These are phyloP conservation scores for Melanchra persicariae DNA, from an alignment of 2,888 invertebrate genomes.

Conservation along the genomic window DNA sequence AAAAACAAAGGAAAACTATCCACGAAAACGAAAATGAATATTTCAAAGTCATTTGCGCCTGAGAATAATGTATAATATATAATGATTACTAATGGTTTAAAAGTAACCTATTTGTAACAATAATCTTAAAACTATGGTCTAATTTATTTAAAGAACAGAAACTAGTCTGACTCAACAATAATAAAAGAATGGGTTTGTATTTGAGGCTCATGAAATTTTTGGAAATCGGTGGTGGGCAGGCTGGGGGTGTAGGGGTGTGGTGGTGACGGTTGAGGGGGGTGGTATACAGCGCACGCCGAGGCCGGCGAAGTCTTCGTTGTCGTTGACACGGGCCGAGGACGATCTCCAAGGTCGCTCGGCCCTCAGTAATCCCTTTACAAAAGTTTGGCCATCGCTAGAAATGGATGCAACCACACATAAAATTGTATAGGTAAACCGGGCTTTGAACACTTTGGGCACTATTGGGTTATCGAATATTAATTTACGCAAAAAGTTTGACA, in stretches of 20 bases:
- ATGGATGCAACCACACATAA: conserved; percentile 57
- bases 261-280: conserved; percentile 59
- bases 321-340: conserved; percentile 88
- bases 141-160: conserved; percentile 10
- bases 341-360: conserved; percentile 82
- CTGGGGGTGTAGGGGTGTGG: conserved; percentile 61
- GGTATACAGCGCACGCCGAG: conserved; percentile 76
- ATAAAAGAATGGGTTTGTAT: conserved; percentile 20
- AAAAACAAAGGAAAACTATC: conserved; percentile 28
- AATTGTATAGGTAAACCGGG: conserved; percentile 22
- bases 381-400: conserved; percentile 66
- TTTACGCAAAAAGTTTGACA: neutral
- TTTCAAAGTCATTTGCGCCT: neutral
- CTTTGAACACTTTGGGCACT: too few relatives aligned
- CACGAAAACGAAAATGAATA: neutral
- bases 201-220: conserved; percentile 75
- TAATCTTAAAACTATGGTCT: neutral
- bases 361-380: conserved; percentile 69
- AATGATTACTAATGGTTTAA: neutral
- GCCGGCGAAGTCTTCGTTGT: conserved; percentile 81
- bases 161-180: neutral
- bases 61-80: neutral
- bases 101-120: neutral
- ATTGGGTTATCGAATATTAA: neutral
- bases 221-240: conserved; percentile 70